Conservation (phyloP, 2,113 vertebrate genomes). For the Petrocephalus microphthalmus region DNA sequence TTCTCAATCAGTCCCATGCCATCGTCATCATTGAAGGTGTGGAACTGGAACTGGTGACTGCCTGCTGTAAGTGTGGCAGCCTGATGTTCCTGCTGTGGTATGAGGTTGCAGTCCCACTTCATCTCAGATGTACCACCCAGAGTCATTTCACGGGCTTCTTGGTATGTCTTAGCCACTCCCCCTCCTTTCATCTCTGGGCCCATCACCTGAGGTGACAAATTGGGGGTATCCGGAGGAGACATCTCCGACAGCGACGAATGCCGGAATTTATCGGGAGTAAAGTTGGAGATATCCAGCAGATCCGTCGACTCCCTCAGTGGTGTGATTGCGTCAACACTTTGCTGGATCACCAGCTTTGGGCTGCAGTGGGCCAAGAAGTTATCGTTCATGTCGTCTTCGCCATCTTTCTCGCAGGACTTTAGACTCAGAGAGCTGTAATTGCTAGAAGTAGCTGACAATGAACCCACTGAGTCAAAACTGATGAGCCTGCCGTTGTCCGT, state of each 20-base stretch:
- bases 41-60: conserved; percentile 85
- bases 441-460: conserved; percentile 87
- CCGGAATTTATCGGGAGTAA: conserved; percentile 97
- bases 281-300: conserved; percentile 97
- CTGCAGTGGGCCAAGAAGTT: conserved; percentile 97
- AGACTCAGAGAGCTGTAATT: conserved; percentile 94
- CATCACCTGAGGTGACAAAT: conserved; percentile 87
- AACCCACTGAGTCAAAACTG: conserved; percentile 93
- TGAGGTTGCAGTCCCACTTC: conserved; percentile 82
- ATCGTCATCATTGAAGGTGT: conserved; percentile 88
- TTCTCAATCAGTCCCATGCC: conserved; percentile 76
- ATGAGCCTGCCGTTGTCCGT: conserved; percentile 88
- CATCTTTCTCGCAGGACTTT: conserved; percentile 90
- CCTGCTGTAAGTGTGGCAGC: conserved; percentile 77
- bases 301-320: conserved; percentile 93
- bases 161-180: conserved; percentile 75
- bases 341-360: conserved; percentile 95
- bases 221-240: conserved; percentile 93
- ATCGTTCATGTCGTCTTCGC: conserved; percentile 88
- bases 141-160: conserved; percentile 67
- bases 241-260: conserved; percentile 92
- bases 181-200: conserved; percentile 76
- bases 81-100: conserved; percentile 72
- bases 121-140: conserved; percentile 73
- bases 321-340: conserved; percentile 89